Conservation (phyloP, 2,888 invertebrate species). For the Thecophora atra region DNA sequence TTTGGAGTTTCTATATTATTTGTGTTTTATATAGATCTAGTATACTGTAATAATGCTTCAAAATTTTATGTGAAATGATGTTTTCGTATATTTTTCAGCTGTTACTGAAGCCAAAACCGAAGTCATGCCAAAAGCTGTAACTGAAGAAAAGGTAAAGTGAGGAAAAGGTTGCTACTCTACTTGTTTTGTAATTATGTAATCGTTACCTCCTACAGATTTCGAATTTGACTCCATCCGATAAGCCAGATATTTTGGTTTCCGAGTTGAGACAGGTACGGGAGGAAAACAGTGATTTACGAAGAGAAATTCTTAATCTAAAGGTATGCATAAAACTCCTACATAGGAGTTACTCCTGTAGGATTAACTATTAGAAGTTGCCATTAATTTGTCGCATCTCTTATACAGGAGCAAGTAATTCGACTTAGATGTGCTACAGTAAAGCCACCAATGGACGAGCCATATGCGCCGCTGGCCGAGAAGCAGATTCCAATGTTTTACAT, state of each 20-base stretch:
- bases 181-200: neutral
- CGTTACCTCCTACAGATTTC: slow-evolving; percentile 52
- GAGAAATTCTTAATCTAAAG: slow-evolving; percentile 87
- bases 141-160: slow-evolving; percentile 48
- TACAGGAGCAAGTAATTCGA: slow-evolving; percentile 74
- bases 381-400: too few relatives aligned
- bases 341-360: too few relatives aligned
- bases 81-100: slow-evolving; percentile 38
- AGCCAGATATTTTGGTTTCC: slow-evolving; percentile 75
- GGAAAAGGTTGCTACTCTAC: neutral
- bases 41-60: too few relatives aligned
- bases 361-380: too few relatives aligned
- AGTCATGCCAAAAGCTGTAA: slow-evolving; percentile 38
- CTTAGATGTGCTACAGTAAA: slow-evolving; percentile 67
- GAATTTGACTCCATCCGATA: slow-evolving; percentile 53
- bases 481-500: slow-evolving; percentile 73
- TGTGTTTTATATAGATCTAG: too few relatives aligned
- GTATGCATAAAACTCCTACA: too few relatives aligned
- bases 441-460: slow-evolving; percentile 66
- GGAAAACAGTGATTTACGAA: slow-evolving; percentile 80
- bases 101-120: slow-evolving; percentile 44
- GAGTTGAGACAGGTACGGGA: slow-evolving; percentile 82
- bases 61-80: neutral
- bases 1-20: too few relatives aligned
- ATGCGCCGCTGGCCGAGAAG: slow-evolving; percentile 72